A percentile compares a stretch with the other conserved stretches of the same genome.
phyloP scores from a whole-genome alignment of 2,888 invertebrate species.

The Microchrysa polita region DNA sequence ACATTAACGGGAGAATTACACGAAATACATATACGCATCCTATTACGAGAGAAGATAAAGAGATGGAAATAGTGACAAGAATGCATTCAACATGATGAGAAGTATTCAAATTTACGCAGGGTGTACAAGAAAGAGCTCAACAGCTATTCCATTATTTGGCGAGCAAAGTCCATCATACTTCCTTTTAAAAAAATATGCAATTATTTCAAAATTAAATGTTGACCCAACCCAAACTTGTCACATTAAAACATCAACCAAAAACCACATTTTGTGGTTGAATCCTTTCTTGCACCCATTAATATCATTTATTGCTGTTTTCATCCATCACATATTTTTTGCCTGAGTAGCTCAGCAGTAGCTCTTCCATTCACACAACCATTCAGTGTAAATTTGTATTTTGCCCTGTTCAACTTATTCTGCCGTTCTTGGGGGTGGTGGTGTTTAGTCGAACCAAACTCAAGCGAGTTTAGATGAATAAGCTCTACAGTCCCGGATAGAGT shows the following conservation, averaged over 20 bases:
- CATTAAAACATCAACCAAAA: slow-evolving; percentile 49
- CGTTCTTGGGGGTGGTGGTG: neutral
- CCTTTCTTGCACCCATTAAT: neutral
- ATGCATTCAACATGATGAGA: too few relatives aligned
- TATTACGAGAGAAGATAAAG: too few relatives aligned
- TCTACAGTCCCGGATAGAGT: too few relatives aligned
- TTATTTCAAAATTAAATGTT: slow-evolving; percentile 61
- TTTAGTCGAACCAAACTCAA: too few relatives aligned
- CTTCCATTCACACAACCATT: slow-evolving; percentile 1
- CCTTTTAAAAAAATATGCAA: slow-evolving; percentile 56
- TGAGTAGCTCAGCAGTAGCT: neutral
- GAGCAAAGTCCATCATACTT: too few relatives aligned
- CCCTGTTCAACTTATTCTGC: slow-evolving; percentile 13
- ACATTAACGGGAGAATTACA: too few relatives aligned
- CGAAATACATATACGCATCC: too few relatives aligned
- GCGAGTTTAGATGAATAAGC: slow-evolving; percentile 6
- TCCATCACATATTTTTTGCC: neutral
- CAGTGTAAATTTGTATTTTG: slow-evolving; percentile 22
- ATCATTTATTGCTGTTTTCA: neutral
- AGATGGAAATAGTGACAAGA: too few relatives aligned
- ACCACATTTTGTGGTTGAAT: slow-evolving; percentile 2
- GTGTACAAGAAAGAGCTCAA: too few relatives aligned
- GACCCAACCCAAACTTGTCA: slow-evolving; percentile 55
- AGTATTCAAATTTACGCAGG: too few relatives aligned
- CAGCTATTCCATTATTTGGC: too few relatives aligned